A percentile compares a stretch with the other conserved stretches of the same genome.
Conservation (phyloP, 2,113 vertebrate species). For the Cromileptes altivelis region DNA sequence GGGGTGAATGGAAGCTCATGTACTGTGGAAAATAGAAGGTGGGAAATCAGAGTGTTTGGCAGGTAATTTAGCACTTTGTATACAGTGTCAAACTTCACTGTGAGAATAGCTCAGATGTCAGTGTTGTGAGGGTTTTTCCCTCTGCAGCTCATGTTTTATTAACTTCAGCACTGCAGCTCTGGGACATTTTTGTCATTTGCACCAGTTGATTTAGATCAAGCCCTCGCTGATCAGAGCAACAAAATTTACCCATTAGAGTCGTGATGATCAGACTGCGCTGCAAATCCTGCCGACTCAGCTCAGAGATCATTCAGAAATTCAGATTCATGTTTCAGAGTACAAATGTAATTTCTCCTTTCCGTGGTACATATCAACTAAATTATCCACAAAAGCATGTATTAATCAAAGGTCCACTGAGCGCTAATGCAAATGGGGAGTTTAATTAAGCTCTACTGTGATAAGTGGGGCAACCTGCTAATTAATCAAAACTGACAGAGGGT, state of each 20-base stretch:
- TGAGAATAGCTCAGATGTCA: conserved; percentile 63
- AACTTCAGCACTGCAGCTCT: conserved; percentile 48
- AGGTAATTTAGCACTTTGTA: conserved; percentile 78
- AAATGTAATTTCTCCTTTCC: conserved; percentile 57
- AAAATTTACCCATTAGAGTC: conserved; percentile 44
- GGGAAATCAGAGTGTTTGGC: conserved; percentile 64
- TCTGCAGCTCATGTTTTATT: conserved; percentile 64
- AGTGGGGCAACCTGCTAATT: conserved; percentile 80
- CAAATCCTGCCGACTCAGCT: conserved; percentile 46
- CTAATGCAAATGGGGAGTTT: conserved; percentile 76
- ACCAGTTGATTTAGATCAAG: conserved; percentile 62
- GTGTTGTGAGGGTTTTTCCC: conserved; percentile 44
- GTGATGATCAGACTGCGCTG: conserved; percentile 27
- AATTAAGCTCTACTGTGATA: conserved; percentile 78
- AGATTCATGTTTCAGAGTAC: conserved; percentile 53
- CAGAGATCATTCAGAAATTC: conserved; percentile 48
- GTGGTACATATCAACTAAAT: conserved; percentile 65
- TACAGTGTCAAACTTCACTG: conserved; percentile 70
- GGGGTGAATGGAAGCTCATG: conserved; percentile 66
- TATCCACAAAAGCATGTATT: conserved; percentile 74
- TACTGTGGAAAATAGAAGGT: conserved; percentile 60
- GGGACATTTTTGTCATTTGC: conserved; percentile 54
- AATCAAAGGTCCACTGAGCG: conserved; percentile 73
- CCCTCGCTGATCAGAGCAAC: conserved; percentile 45
- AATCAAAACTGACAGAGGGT: conserved; percentile 75